Conservation (phyloP, 2,113 vertebrate species). For the Crotalus tigris region DNA sequence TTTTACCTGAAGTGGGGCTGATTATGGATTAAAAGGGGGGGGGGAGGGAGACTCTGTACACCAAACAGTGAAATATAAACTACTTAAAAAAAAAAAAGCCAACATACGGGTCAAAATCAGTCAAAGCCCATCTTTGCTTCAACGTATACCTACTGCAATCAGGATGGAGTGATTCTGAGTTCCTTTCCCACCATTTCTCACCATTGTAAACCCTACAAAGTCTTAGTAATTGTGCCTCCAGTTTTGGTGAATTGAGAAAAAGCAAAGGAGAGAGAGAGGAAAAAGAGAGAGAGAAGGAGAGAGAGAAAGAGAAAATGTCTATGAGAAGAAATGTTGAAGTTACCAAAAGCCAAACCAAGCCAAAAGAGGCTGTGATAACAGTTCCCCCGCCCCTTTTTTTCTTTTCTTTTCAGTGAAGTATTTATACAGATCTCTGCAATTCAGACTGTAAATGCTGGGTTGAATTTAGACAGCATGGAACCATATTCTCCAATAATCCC, state of each 20-base stretch:
- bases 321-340: background rate
- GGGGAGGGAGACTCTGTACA: no score
- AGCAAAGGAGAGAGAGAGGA: background rate
- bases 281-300: background rate
- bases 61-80: no score
- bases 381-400: no score
- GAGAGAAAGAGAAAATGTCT: background rate
- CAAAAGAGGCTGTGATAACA: no score
- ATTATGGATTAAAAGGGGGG: background rate
- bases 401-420: fast-evolving
- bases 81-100: no score
- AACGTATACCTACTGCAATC: no score
- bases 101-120: no score
- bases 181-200: no score
- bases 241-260: no score
- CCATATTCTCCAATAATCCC: background rate
- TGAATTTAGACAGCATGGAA: background rate
- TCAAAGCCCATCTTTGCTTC: background rate
- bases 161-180: no score
- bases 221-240: no score
- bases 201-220: no score
- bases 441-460: background rate
- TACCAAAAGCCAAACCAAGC: background rate
- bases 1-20: background rate
- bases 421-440: background rate